phyloP scores from a whole-genome alignment of 2,888 invertebrate genomes.

The Resseliella maxima region DNA sequence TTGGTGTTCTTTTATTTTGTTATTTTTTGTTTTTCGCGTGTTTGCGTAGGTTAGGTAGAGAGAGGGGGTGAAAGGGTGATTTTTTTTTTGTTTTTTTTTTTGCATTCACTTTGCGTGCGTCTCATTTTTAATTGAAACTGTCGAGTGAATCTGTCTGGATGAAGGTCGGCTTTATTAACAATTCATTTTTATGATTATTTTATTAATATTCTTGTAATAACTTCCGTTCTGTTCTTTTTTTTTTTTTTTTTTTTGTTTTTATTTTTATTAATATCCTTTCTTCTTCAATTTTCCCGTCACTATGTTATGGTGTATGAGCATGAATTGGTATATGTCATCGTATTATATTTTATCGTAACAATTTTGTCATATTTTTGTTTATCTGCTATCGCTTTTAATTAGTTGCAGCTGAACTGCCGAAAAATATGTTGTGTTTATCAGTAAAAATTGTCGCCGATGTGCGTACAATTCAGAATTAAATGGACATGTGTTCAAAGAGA shows the following conservation, averaged over 20 bases:
- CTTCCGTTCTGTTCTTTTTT: background rate
- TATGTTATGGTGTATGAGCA: background rate
- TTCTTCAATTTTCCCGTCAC: background rate
- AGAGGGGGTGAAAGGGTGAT: no score
- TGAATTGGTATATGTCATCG: background rate
- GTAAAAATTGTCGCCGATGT: background rate
- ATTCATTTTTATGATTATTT: constrained; percentile 34
- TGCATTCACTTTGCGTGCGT: background rate
- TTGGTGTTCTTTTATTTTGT: background rate
- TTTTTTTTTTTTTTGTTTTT: background rate
- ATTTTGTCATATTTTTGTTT: background rate
- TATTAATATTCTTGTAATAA: constrained; percentile 51
- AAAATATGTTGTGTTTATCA: constrained; percentile 1
- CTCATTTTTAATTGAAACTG: background rate
- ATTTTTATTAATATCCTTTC: background rate
- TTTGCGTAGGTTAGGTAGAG: background rate
- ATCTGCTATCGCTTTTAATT: constrained; percentile 42
- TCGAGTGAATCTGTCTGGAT: background rate
- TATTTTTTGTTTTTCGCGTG: background rate
- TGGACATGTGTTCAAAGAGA: constrained; percentile 44
- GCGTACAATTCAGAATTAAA: background rate
- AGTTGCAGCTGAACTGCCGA: background rate
- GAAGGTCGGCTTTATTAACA: constrained; percentile 41
- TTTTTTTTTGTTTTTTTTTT: background rate
- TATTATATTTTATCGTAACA: background rate